These are phyloP conservation scores for Drosophila mulleri DNA, from an alignment of 2,888 invertebrate species.

Conservation along the genomic window DNA sequence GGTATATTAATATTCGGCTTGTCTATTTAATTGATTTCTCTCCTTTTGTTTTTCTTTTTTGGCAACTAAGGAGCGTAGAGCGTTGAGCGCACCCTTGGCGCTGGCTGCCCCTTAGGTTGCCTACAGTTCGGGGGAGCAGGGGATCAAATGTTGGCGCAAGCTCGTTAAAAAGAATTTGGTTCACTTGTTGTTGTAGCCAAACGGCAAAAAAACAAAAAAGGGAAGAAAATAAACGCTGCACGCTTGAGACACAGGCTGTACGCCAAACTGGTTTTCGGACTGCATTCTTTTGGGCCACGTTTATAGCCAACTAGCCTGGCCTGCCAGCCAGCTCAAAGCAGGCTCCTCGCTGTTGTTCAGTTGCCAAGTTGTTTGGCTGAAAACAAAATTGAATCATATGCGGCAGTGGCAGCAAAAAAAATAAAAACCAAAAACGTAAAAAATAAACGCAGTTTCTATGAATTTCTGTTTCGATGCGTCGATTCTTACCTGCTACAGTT, in stretches of 20 bases:
- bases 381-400: conserved; percentile 76
- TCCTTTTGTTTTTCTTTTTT: conserved; percentile 24
- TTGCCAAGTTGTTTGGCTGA: conserved; percentile 62
- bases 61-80: conserved; percentile 32
- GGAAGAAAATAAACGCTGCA: conserved; percentile 30
- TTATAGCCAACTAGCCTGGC: conserved; percentile 60
- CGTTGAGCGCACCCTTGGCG: conserved; percentile 34
- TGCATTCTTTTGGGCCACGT: conserved; percentile 79
- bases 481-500: conserved; percentile 51
- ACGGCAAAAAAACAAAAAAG: conserved; percentile 5
- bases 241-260: conserved; percentile 73
- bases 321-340: conserved; percentile 42
- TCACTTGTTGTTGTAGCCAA: conserved; percentile 69
- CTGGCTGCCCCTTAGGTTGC: conserved; percentile 10
- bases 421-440: neutral
- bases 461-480: conserved; percentile 41
- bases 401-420: conserved; percentile 47
- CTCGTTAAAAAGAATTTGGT: conserved; percentile 82
- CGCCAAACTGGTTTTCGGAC: conserved; percentile 75
- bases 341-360: conserved; percentile 39
- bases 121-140: conserved; percentile 25
- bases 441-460: conserved; percentile 38
- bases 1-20: conserved; percentile 5
- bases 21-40: conserved; percentile 12
- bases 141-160: conserved; percentile 80